These are phyloP conservation scores for Diplolepis rosae DNA, from an alignment of 2,888 invertebrate species.

Conservation along the genomic window DNA sequence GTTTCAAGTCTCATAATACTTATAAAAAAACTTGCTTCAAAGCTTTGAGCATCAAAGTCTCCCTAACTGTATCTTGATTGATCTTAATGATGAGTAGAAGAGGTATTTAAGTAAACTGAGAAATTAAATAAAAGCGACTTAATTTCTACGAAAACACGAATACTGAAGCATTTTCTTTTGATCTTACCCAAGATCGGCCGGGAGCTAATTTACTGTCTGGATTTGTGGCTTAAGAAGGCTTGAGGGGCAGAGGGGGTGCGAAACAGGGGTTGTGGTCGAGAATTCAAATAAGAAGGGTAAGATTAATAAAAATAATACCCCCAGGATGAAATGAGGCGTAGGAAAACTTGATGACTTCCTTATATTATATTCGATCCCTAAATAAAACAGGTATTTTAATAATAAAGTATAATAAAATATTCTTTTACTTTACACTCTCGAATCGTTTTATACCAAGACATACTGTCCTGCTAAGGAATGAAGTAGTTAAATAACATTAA, in stretches of 20 bases:
- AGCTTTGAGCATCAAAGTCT: not conserved
- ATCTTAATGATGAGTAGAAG: conserved; percentile 38
- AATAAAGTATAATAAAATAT: conserved; percentile 23
- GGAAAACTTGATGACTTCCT: conserved; percentile 26
- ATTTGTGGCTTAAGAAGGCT: conserved; percentile 35
- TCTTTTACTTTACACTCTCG: conserved; percentile 3
- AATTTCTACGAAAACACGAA: conserved; percentile 42
- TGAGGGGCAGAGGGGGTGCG: not conserved
- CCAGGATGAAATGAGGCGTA: conserved; percentile 11
- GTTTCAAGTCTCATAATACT: too few species aligned
- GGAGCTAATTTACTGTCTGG: conserved; percentile 47
- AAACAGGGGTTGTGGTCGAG: conserved; percentile 4
- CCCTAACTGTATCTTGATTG: not conserved
- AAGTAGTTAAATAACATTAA: too few species aligned
- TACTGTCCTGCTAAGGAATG: too few species aligned
- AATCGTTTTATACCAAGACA: not conserved
- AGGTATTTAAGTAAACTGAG: conserved; percentile 41
- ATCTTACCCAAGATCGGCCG: conserved; percentile 35
- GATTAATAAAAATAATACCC: conserved; percentile 44
- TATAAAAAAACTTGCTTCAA: not conserved
- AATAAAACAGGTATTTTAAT: conserved; percentile 17
- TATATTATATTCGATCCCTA: not conserved
- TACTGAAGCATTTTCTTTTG: conserved; percentile 30
- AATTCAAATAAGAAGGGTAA: conserved; percentile 33
- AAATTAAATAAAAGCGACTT: conserved; percentile 53